Evolutionary conservation across 2,113 vertebrate genomes (phyloP).

Genomic region (Coregonus clupeaformis): DNA sequence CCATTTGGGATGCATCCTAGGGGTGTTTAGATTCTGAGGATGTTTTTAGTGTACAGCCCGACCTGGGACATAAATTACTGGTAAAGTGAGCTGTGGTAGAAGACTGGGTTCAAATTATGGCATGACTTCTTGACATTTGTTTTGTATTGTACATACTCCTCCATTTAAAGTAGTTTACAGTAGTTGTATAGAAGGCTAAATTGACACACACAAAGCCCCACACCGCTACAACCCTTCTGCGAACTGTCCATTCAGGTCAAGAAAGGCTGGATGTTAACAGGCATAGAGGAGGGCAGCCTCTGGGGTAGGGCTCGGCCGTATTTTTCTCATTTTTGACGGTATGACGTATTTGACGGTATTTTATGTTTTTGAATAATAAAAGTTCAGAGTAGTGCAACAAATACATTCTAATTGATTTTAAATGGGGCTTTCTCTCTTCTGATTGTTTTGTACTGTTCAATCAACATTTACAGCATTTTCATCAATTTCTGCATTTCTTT

Average conservation of each 20-base stretch:
- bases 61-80: conserved; percentile 24
- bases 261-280: conserved; percentile 28
- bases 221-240: background rate
- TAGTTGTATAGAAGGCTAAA: background rate
- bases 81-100: conserved; percentile 22
- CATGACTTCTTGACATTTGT: conserved; percentile 10
- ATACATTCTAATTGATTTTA: too few species aligned
- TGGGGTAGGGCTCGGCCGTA: too few species aligned
- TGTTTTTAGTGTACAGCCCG: conserved; percentile 4
- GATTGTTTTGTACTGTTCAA: too few species aligned
- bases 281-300: background rate
- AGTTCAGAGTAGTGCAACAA: too few species aligned
- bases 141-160: background rate
- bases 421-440: too few species aligned
- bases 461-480: too few species aligned
- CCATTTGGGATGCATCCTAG: too few species aligned
- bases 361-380: too few species aligned
- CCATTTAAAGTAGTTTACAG: background rate
- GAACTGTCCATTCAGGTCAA: background rate
- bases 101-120: conserved; percentile 34
- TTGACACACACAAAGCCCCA: conserved; percentile 37
- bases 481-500: too few species aligned
- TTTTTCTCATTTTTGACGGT: too few species aligned
- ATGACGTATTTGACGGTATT: too few species aligned
- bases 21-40: conserved; percentile 25